Conservation (phyloP, 2,113 vertebrate genomes). For the Dromiciops gliroides region DNA sequence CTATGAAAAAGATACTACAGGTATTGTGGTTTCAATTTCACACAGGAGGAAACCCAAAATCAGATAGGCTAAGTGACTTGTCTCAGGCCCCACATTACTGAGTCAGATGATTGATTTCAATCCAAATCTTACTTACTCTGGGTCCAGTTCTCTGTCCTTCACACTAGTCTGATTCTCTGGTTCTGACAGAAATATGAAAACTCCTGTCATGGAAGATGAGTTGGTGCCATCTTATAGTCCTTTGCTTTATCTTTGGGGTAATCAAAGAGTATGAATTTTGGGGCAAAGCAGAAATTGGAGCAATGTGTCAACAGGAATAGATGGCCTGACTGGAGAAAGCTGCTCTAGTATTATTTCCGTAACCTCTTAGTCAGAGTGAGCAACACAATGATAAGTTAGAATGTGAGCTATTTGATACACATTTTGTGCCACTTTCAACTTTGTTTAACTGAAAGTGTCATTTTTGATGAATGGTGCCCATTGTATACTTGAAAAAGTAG, state of each 20-base stretch:
- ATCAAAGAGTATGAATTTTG: background rate
- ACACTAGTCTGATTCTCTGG: background rate
- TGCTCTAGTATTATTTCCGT: background rate
- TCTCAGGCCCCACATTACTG: too few species aligned
- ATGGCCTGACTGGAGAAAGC: background rate
- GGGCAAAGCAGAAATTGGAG: conserved; percentile 24
- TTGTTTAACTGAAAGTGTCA: conserved; percentile 54
- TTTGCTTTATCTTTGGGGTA: background rate
- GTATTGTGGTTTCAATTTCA: too few species aligned
- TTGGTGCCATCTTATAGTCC: background rate
- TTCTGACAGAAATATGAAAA: background rate
- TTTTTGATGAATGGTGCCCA: conserved; percentile 76
- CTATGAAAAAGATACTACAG: too few species aligned
- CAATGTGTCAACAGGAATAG: background rate
- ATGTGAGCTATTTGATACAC: background rate
- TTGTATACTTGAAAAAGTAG: conserved; percentile 59
- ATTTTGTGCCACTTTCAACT: background rate
- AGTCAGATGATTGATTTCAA: too few species aligned
- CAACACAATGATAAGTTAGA: background rate
- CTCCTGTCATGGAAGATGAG: background rate
- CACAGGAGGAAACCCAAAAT: too few species aligned
- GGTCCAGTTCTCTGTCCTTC: too few species aligned
- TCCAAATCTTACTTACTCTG: too few species aligned
- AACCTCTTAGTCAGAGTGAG: background rate
- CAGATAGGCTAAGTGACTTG: too few species aligned